Evolutionary conservation across 2,797 vertebrate genomes (phyloP), one percentile per base, ranked within the genome.

Genomic region (Thalassophryne amazonica): DNA sequence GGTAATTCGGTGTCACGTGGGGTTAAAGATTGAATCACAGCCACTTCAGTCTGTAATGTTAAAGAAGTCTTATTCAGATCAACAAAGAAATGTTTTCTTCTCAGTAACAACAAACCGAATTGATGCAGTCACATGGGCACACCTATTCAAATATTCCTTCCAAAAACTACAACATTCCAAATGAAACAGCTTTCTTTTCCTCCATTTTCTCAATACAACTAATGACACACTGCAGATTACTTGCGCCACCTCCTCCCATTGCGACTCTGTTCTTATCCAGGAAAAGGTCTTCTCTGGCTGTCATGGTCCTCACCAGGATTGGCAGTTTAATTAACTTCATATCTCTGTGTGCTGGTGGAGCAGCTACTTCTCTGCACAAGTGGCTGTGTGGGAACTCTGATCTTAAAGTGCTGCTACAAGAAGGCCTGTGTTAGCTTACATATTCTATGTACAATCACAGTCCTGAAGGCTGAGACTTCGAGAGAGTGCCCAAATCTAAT

Each of bases 261-360:
- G 1, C 41, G 60, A 29, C 29, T 61, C 37, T 58, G 23, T 18
- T 60, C 47, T 56, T 52, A 73, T 69, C 40, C 60, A 52, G 33
- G 22, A 35, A 24, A 45, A 64, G 46, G 50, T 75, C 51, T 37
- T 54, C 60, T 62, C 50, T 39, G 15, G 52, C 67, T 78, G 73
- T 70, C 75, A 69, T 11, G 20, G 47, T 70, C 58, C 79, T 84
- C 58, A 32, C 23, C 13, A 47, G 60, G 73, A 85, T 69, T 76
- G 75, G 73, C 82, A 85, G 66, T 86, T 86, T 86, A 84, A 89
- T 87, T 88, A 86, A 81, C 78, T 84, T 80, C 53, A 73, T 86
- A 86, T 86, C 81, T 81, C 68, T 3, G 31, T 59, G 53, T 78
- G 48, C 62, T 55, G 42, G 64, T 41, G 42, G 38, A 63, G 58